Percentiles rank a stretch among this genome's conserved stretches.
These are phyloP conservation scores for Oreochromis niloticus DNA, from an alignment of 2,113 vertebrate species.

Conservation along the genomic window DNA sequence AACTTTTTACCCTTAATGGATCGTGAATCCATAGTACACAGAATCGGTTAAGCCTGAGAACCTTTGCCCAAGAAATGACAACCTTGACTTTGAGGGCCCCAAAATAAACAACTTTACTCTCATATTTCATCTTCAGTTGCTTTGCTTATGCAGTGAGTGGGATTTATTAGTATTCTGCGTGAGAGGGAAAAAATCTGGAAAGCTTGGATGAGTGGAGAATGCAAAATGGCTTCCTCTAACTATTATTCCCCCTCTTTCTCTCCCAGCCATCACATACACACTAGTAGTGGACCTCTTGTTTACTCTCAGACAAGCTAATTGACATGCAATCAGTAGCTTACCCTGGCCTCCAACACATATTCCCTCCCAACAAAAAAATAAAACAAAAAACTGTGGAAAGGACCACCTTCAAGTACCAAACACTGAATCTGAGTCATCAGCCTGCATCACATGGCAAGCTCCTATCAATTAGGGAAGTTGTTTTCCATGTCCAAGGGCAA, in stretches of 20 bases:
- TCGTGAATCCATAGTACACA: background rate
- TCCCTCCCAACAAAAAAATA: background rate
- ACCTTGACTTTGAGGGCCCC: background rate
- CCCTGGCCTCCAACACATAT: conserved; percentile 7
- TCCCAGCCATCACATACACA: background rate
- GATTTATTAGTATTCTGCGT: conserved; percentile 24
- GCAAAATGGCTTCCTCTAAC: conserved; percentile 4
- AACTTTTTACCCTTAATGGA: background rate
- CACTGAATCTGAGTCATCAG: background rate
- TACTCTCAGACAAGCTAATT: conserved; percentile 15
- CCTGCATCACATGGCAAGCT: background rate
- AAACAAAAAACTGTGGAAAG: background rate
- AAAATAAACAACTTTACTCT: conserved; percentile 3
- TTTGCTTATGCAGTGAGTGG: background rate
- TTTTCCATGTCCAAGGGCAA: conserved; percentile 43
- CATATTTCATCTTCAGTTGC: background rate
- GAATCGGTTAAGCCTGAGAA: background rate
- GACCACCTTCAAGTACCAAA: conserved; percentile 7
- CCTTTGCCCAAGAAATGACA: background rate
- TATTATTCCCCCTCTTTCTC: background rate
- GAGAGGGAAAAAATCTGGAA: background rate
- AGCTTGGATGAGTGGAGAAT: background rate
- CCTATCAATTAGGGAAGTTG: conserved; percentile 45
- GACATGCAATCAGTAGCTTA: conserved; percentile 6
- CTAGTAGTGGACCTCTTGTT: background rate